Conservation (phyloP, 2,888 invertebrate species). For the Chydorus sphaericus region DNA sequence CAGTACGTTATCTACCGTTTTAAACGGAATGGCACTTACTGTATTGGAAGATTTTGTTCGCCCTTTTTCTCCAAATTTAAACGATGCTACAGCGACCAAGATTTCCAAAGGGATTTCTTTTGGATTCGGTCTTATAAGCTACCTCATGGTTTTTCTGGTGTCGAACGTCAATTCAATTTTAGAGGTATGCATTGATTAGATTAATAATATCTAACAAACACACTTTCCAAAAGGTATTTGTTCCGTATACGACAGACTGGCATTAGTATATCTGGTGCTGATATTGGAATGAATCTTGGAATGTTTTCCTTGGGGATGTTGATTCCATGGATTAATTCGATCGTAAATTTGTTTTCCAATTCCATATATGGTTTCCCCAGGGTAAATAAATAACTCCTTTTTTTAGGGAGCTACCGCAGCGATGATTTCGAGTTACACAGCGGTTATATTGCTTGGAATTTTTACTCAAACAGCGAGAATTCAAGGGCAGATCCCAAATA, state of each 20-base stretch:
- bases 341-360: conserved; percentile 35
- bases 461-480: conserved; percentile 20
- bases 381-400: no score
- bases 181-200: conserved; percentile 45
- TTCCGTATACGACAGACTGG: conserved; percentile 18
- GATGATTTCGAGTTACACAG: conserved; percentile 19
- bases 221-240: not conserved
- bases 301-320: conserved; percentile 77
- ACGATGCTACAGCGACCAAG: conserved; percentile 25
- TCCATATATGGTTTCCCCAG: no score
- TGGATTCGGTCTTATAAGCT: conserved; percentile 56
- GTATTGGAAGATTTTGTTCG: conserved; percentile 69
- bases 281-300: conserved; percentile 74
- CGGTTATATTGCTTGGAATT: conserved; percentile 24
- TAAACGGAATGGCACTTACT: not conserved
- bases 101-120: conserved; percentile 55
- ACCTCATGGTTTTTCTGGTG: conserved; percentile 68
- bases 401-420: conserved; percentile 24
- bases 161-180: conserved; percentile 72
- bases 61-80: conserved; percentile 34
- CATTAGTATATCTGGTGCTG: conserved; percentile 65
- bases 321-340: conserved; percentile 71
- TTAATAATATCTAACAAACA: not conserved
- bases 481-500: not conserved
- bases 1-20: not conserved